These are phyloP conservation scores for Stichopus chloronotus DNA, from an alignment of 35 echinoderm and acorn worm genomes.

Conservation along the genomic window DNA sequence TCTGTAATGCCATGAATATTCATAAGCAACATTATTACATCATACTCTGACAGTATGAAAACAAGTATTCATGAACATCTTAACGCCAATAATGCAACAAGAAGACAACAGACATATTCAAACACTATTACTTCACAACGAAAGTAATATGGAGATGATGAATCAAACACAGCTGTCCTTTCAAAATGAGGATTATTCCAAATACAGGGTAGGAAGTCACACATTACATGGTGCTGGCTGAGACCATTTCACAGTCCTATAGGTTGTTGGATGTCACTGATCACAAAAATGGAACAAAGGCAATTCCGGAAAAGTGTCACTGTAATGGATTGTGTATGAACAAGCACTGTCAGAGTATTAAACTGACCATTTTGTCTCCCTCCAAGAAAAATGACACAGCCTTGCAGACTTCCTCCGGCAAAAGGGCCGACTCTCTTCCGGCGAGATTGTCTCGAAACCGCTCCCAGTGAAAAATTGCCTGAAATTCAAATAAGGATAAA, in stretches of 20 bases:
- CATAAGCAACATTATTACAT: not conserved
- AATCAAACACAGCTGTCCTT: too few species aligned
- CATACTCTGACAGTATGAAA: not conserved
- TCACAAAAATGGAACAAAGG: too few species aligned
- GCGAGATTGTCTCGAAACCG: conserved; percentile 11
- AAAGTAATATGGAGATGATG: too few species aligned
- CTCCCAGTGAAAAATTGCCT: conserved; percentile 34
- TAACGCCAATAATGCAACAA: not conserved
- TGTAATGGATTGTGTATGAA: not conserved
- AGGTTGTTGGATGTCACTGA: too few species aligned
- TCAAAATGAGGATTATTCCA: too few species aligned
- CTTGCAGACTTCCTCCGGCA: conserved; percentile 17
- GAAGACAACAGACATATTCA: not conserved
- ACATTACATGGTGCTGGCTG: too few species aligned
- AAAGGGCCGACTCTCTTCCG: conserved; percentile 35
- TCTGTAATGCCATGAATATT: conserved; percentile 23
- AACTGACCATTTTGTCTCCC: conserved; percentile 48
- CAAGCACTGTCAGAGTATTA: not conserved
- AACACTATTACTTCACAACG: too few species aligned
- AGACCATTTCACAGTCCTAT: too few species aligned
- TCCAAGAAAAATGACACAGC: conserved; percentile 46
- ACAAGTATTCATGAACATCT: not conserved
- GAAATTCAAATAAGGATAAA: not conserved
- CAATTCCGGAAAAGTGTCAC: too few species aligned
- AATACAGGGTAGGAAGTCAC: too few species aligned